Base-by-base conservation (phyloP, 2,113 vertebrate species). In the Engraulis encrasicolus region DNA sequence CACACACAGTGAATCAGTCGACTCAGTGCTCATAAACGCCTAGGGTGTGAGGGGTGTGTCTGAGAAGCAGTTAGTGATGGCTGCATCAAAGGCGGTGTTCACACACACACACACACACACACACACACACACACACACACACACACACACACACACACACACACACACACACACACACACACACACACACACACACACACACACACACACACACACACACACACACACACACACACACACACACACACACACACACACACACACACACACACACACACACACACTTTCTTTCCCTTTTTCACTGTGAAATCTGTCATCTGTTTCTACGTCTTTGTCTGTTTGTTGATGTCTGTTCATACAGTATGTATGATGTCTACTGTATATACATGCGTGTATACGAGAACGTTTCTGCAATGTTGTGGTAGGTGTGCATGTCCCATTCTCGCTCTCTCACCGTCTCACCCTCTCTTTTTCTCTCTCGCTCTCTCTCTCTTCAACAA, bases 1-100 rank as follows among this genome's bases (percentile, higher is more conserved):
- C 37, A 78, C 38, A 18, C 49, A 34, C 17, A 17, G 58, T 81
- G 86, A 71, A 85, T 61, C 58, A 66, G n/a, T 23, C 23, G 58
- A 27, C 27, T 66, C 58, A 66, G 20, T n/a, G 23, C 58, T 66
- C 20, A 83, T 52, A 77, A 66, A 71, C 34, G 27, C 12, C n/a
- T 66, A 31, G n/a, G 2, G 27, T 66, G n/a, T 66, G n/a, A 66
- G 58, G 58, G 58, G 58, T 66, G 58, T 66, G 58, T 66, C 58
- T 20, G 58, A 31, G 27, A 66, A 27, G 58, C 31, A 23, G 58
- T 66, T 66, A 11, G 6, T 66, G 58, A 79, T 50, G n/a, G 80
- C 3, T 15, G 36, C 20, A 66, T 66, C n/a, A 66, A 66, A 66
- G 11, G 58, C 77, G 17, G 40, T 19, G n/a, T n/a, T 40, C 9